Base-by-base conservation (phyloP, 2,113 vertebrate genomes). In the Channa maculata region DNA sequence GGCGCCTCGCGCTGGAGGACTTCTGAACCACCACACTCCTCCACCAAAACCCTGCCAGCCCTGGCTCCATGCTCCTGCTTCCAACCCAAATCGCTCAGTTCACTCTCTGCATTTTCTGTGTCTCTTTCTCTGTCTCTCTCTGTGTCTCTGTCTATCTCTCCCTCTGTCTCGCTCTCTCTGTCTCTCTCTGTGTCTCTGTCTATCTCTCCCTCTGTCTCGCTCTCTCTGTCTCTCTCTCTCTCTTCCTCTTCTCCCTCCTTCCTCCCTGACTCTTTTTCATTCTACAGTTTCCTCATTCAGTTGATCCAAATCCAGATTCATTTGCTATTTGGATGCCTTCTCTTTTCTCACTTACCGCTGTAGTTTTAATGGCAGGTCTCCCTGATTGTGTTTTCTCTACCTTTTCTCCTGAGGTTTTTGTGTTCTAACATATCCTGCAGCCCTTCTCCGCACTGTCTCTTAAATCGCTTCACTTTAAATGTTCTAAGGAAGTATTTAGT, bases 1-100 rank as follows among this genome's bases (percentile, higher is more conserved):
- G 95, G 95, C 95, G 95, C 95, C 95, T 95, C 94, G 86, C 86
- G 91, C 94, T 95, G 93, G 94, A 95, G 94, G 94, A 95, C 95
- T 95, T 95, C 95, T 93, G 95, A 96, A 95, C 94, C 95, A 95
- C 95, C 95, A 95, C 95, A 96, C 93, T 93, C 92, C 93, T 95
- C 93, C 94, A 91, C 91, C 91, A 90, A 89, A 90, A 84, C 91
- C 92, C 87, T 93, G 94, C 94, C 93, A 95, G 91, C 92, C 88
- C 93, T 78, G 78, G 79, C 86, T 93, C 89, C 77, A 80, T 79
- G 77, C 85, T 93, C 87, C 87, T 13, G 71, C 83, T 91, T 90
- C 92, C 88, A 91, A 90, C 84, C 84, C 89, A 92, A 89, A 92
- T 91, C 91, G 84, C 87, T 92, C 89, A 85, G 79, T 80, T 77